Evolutionary conservation across 1,140 invertebrate genomes (phyloP).

Genomic region (Gonioctena quinquepunctata): DNA sequence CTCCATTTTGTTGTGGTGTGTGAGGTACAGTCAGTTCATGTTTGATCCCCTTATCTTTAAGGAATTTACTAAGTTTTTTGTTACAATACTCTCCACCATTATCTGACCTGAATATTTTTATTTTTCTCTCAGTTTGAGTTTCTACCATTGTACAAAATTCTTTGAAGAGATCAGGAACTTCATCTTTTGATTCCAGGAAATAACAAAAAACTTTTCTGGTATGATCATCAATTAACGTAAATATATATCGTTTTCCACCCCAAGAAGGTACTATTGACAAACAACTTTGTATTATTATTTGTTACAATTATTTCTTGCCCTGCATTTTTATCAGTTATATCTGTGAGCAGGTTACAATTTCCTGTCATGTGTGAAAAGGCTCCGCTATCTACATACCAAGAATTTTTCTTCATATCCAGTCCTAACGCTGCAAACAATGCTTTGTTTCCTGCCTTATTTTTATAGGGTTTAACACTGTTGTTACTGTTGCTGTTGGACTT

Average conservation of each 20-base stretch:
- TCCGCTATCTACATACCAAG: slow-evolving; percentile 34
- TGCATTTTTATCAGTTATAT: slow-evolving; percentile 9
- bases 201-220: slow-evolving; percentile 45
- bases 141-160: slow-evolving; percentile 37
- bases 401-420: neutral
- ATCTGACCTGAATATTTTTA: slow-evolving; percentile 43
- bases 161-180: slow-evolving; percentile 39
- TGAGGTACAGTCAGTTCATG: slow-evolving; percentile 52
- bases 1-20: slow-evolving; percentile 56
- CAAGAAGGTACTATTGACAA: slow-evolving; percentile 11
- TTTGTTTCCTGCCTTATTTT: slow-evolving; percentile 3
- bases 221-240: slow-evolving; percentile 53
- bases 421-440: slow-evolving; percentile 3
- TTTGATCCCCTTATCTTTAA: slow-evolving; percentile 45
- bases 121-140: slow-evolving; percentile 40
- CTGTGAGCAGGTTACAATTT: slow-evolving; percentile 6
- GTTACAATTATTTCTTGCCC: slow-evolving; percentile 19
- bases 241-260: slow-evolving; percentile 46
- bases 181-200: slow-evolving; percentile 47
- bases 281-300: slow-evolving; percentile 15
- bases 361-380: slow-evolving; percentile 32
- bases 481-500: too few relatives aligned
- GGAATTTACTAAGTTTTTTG: slow-evolving; percentile 31
- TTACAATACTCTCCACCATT: slow-evolving; percentile 52
- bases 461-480: neutral